Conservation (phyloP, 2,113 vertebrate species). For the Halichoeres trimaculatus region DNA sequence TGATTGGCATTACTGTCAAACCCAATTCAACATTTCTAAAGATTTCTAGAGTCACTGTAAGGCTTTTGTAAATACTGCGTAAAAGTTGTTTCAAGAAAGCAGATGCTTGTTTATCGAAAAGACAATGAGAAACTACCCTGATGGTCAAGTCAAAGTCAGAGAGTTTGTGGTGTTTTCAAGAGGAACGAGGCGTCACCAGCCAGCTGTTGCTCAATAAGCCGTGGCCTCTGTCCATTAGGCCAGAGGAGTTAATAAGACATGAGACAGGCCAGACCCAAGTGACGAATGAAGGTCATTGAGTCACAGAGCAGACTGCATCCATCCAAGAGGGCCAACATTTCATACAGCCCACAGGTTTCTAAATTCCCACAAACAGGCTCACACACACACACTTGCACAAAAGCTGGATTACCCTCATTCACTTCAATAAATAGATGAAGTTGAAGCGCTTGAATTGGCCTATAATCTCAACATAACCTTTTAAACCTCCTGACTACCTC, state of each 20-base stretch:
- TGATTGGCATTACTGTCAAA: too few relatives aligned
- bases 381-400: conserved; percentile 3
- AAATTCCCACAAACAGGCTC: conserved; percentile 27
- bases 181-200: conserved; percentile 58
- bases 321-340: conserved; percentile 72
- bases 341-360: conserved; percentile 60
- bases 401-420: conserved; percentile 21
- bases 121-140: conserved; percentile 41
- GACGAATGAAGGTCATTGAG: conserved; percentile 81
- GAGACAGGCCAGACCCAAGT: conserved; percentile 77
- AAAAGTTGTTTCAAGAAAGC: conserved; percentile 4
- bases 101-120: conserved; percentile 14
- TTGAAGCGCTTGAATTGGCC: conserved; percentile 38
- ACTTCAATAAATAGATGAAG: conserved; percentile 35
- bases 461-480: conserved; percentile 45
- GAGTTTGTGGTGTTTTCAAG: conserved; percentile 66
- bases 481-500: conserved; percentile 33
- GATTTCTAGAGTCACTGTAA: not conserved
- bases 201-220: conserved; percentile 83
- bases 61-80: not conserved
- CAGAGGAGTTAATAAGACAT: conserved; percentile 82
- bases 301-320: conserved; percentile 76
- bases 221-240: conserved; percentile 80
- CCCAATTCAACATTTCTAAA: not conserved
- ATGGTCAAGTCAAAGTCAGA: conserved; percentile 55